These are phyloP conservation scores for Passer montanus DNA, from an alignment of 2,113 vertebrate genomes.

Conservation along the genomic window DNA sequence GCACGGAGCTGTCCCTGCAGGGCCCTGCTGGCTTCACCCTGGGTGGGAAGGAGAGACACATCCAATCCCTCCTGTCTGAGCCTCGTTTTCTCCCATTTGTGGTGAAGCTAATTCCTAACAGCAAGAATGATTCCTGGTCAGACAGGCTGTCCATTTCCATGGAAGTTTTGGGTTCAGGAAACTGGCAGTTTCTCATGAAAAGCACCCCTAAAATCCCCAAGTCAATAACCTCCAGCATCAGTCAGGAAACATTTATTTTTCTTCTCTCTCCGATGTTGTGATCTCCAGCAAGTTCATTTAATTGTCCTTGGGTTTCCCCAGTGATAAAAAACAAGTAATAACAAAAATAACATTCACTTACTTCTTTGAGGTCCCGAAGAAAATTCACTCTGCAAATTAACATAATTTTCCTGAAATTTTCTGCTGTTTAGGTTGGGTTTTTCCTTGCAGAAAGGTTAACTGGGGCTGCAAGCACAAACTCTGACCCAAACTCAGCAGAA, in stretches of 20 bases:
- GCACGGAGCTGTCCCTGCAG: neutral
- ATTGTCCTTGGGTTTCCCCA: conserved; percentile 48
- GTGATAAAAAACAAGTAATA: neutral
- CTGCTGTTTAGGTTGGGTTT: neutral
- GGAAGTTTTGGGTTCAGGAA: neutral
- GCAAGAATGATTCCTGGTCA: neutral
- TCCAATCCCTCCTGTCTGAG: neutral
- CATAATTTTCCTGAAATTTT: conserved; percentile 16
- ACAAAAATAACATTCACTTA: neutral
- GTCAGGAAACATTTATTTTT: neutral
- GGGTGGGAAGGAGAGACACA: neutral
- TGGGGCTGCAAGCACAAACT: neutral
- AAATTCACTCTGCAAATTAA: neutral
- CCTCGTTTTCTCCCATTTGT: neutral
- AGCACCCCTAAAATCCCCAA: neutral
- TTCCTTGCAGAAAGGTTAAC: conserved; percentile 3
- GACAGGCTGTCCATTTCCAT: neutral
- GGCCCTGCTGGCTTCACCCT: neutral
- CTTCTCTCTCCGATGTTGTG: neutral
- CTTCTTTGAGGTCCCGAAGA: conserved; percentile 19
- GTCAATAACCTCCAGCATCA: neutral
- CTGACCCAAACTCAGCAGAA: neutral
- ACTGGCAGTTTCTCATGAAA: neutral
- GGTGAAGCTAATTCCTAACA: neutral
- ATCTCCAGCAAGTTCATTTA: conserved; percentile 11